These are phyloP conservation scores for Cromileptes altivelis DNA, from an alignment of 2,113 vertebrate species.

Conservation along the genomic window DNA sequence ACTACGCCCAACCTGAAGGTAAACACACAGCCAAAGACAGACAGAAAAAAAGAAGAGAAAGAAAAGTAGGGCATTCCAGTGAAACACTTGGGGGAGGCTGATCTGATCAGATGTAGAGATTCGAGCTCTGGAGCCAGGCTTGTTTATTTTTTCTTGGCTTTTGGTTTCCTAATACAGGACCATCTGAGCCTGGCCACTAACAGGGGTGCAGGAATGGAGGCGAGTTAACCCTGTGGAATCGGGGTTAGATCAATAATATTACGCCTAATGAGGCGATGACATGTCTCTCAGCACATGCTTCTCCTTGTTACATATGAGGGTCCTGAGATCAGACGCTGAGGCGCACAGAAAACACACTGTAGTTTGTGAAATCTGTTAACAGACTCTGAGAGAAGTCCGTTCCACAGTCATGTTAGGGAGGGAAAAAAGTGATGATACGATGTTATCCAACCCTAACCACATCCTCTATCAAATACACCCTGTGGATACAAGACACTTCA, in stretches of 20 bases:
- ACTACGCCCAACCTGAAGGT: neutral
- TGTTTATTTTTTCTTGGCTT: constrained; percentile 68
- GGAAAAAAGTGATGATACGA: constrained; percentile 41
- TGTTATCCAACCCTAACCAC: constrained; percentile 54
- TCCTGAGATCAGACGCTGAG: neutral
- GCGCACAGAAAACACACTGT: neutral
- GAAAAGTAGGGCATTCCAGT: constrained; percentile 54
- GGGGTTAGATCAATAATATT: constrained; percentile 33
- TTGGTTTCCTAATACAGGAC: constrained; percentile 62
- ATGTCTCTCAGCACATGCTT: constrained; percentile 8
- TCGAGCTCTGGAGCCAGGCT: constrained; percentile 46
- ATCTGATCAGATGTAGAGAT: constrained; percentile 74
- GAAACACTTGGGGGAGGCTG: constrained; percentile 56
- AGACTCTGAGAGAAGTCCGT: neutral
- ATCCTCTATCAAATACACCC: constrained; percentile 57
- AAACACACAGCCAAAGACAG: constrained; percentile 17
- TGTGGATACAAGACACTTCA: constrained; percentile 27
- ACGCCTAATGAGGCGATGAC: constrained; percentile 35
- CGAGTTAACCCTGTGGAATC: neutral
- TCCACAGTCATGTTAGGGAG: neutral
- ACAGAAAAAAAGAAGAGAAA: neutral
- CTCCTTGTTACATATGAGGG: neutral
- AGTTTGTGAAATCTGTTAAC: neutral
- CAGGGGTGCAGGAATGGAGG: neutral
- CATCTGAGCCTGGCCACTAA: constrained; percentile 23